A percentile compares a stretch with the other conserved stretches of the same genome.
phyloP scores from a whole-genome alignment of 2,797 vertebrate genomes.

The Presbytis comata region DNA sequence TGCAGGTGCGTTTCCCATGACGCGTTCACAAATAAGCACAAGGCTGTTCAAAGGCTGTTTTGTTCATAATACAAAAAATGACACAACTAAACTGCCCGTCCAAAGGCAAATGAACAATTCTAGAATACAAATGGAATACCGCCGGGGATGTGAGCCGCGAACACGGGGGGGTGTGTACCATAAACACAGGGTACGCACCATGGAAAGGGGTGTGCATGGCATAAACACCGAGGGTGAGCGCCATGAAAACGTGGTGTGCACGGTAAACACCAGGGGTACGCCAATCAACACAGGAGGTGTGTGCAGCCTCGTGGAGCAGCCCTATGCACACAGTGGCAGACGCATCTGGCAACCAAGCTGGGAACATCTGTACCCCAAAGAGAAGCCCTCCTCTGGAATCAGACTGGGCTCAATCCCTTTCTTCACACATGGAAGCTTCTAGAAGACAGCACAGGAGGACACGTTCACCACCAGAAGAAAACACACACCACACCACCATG shows the following conservation, averaged over 20 bases:
- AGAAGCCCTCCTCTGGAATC: neutral
- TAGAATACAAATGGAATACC: neutral
- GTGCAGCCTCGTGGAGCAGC: no score
- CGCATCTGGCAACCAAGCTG: neutral
- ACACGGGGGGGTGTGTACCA: neutral
- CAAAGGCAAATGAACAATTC: neutral
- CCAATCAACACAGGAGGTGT: no score
- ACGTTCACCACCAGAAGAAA: neutral
- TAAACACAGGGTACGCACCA: no score
- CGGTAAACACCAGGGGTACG: no score
- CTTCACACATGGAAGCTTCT: neutral
- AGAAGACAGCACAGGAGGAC: neutral
- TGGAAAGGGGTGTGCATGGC: no score
- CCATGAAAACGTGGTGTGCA: no score
- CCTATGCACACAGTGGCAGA: no score
- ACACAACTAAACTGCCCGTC: neutral
- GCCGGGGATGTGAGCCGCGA: rapidly evolving
- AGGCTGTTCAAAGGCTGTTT: neutral
- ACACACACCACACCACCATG: neutral
- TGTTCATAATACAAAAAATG: neutral
- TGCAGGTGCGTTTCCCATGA: neutral
- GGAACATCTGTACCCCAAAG: neutral
- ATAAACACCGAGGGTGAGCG: no score
- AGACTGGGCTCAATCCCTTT: neutral
- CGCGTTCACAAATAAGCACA: neutral